Evolutionary conservation across 2,888 invertebrate genomes (phyloP), one percentile per base, ranked within the genome.

Genomic region (Sylvicola fuscatus): DNA sequence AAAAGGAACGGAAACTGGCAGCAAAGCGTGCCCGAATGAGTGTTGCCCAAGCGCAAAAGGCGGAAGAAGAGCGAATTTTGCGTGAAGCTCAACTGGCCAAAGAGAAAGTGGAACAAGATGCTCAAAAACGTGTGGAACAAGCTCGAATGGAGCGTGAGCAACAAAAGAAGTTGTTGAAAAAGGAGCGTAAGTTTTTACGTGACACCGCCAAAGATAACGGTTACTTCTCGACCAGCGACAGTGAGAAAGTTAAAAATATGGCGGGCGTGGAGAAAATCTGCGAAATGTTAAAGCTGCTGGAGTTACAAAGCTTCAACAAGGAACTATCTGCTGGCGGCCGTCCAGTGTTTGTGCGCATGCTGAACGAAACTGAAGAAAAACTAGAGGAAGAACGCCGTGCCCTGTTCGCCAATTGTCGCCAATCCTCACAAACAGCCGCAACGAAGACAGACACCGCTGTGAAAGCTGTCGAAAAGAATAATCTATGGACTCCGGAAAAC

Each of bases 251-350:
- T 2, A 62, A 69, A 33, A 74, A 89, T 49, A 83, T 95, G 81
- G 79, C 84, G 29, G 82, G 82, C n/a, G 70, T 90, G 3, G 93
- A 97, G 51, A 82, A 80, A 55, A 69, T 93, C 35, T 89, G 90
- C 54, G 90, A 93, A 60, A 61, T 72, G 37, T 66, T 84, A 45
- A 73, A 69, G 49, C 55, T 74, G 3, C 49, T 62, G 1, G 80
- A 83, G 53, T 52, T 90, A 37, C 83, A 84, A 53, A 68, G 73
- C 36, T 66, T 86, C 3, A 80, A 83, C 53, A 76, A 69, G 47
- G 67, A 71, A 37, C 53, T 84, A 38, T 72, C 72, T 46, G 45
- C 57, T 2, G 69, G 68, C 26, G 79, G 78, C 0, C 64, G 72
- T 39, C 58, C 64, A 14, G 69, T 71, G 0, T 86, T 86, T 49